Conservation (phyloP, 2,797 vertebrate species). For the Crypturellus tataupa region DNA sequence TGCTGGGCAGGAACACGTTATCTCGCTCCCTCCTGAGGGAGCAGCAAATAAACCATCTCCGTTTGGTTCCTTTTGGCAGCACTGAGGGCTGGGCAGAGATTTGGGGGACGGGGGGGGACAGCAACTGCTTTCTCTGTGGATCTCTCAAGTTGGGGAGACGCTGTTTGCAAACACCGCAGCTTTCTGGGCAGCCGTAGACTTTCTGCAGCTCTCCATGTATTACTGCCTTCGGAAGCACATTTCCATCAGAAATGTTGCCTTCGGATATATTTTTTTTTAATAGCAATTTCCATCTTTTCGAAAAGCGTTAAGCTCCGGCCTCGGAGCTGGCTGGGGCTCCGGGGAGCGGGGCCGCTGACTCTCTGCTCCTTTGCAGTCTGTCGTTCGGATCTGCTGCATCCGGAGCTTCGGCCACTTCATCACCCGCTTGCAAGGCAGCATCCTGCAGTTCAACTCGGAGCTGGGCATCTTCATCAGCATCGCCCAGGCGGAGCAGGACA, state of each 20-base stretch:
- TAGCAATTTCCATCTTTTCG: background rate
- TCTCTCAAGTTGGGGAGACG: background rate
- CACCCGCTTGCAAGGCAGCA: slow-evolving; percentile 92
- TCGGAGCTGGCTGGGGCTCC: fast-evolving
- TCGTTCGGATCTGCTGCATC: slow-evolving; percentile 92
- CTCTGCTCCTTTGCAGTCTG: slow-evolving; percentile 80
- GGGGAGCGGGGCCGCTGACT: background rate
- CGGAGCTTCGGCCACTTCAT: slow-evolving; percentile 98
- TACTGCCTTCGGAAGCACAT: background rate
- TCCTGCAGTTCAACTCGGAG: slow-evolving; percentile 95
- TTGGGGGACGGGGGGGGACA: background rate
- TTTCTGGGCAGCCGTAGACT: background rate
- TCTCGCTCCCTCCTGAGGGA: background rate
- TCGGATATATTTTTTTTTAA: background rate
- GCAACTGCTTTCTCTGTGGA: background rate
- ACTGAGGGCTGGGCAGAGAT: background rate
- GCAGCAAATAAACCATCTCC: background rate
- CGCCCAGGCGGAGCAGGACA: slow-evolving; percentile 90
- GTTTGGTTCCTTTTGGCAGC: background rate
- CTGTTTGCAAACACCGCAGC: too few relatives aligned
- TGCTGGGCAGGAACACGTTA: background rate
- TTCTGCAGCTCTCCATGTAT: background rate
- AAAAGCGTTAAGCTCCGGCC: fast-evolving
- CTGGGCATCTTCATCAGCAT: slow-evolving; percentile 96
- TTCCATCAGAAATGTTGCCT: background rate